phyloP scores from a whole-genome alignment of 2,113 vertebrate species.

The Varanus komodoensis region DNA sequence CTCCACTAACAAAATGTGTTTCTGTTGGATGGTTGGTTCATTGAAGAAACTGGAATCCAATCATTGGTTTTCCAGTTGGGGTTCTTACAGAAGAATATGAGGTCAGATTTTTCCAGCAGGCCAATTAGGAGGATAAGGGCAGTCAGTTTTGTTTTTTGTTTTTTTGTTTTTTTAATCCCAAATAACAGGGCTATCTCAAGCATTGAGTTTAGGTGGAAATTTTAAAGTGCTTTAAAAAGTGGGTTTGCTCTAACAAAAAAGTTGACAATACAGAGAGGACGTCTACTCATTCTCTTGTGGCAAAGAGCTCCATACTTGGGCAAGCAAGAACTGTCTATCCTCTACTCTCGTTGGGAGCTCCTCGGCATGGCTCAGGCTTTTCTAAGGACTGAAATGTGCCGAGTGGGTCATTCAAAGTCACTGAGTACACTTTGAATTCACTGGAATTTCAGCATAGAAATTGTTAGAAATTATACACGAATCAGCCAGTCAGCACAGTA shows the following conservation, averaged over 20 bases:
- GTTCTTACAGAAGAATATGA: no score
- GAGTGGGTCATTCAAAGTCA: not conserved
- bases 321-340: not conserved
- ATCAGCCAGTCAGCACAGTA: not conserved
- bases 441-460: not conserved
- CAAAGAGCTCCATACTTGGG: not conserved
- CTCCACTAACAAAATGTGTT: no score
- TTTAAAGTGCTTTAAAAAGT: not conserved
- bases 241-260: not conserved
- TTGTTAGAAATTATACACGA: not conserved
- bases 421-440: not conserved
- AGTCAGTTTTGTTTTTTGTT: no score
- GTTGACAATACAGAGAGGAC: not conserved
- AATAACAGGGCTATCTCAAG: not conserved
- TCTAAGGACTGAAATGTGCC: not conserved
- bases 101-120: no score
- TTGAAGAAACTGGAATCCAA: no score
- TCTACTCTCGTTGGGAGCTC: not conserved
- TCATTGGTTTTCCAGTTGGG: no score
- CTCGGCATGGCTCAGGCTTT: not conserved
- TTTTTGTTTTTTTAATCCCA: no score
- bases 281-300: not conserved
- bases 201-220: not conserved
- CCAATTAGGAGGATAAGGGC: no score
- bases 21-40: no score